phyloP scores from a whole-genome alignment of 2,888 invertebrate genomes.

The Gari tellinella region DNA sequence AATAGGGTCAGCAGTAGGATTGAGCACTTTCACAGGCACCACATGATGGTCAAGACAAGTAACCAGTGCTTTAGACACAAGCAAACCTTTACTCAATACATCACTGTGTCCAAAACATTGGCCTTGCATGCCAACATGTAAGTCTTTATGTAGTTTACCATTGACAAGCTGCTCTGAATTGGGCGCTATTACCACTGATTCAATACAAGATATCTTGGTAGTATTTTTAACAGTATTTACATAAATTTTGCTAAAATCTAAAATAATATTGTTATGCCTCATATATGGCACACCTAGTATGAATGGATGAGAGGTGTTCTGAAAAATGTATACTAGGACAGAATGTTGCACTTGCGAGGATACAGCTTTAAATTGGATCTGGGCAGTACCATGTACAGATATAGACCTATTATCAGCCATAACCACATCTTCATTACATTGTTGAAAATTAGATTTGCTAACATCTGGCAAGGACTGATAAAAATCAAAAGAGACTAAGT shows the following conservation, averaged over 20 bases:
- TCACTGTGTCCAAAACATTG: conserved; percentile 25
- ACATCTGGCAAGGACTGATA: conserved; percentile 14
- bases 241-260: conserved; percentile 20
- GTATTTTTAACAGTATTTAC: conserved; percentile 18
- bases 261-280: conserved; percentile 3
- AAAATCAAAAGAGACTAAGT: conserved; percentile 5
- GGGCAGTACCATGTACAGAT: conserved; percentile 19
- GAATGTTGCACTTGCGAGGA: conserved; percentile 1
- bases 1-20: conserved; percentile 34
- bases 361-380: background rate
- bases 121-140: conserved; percentile 30
- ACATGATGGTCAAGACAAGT: conserved; percentile 25
- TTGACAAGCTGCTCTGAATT: conserved; percentile 28
- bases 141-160: conserved; percentile 12
- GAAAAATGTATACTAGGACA: conserved; percentile 25
- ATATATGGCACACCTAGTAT: conserved; percentile 29
- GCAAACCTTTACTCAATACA: conserved; percentile 23
- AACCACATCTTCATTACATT: conserved; percentile 4
- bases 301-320: conserved; percentile 31
- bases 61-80: conserved; percentile 33
- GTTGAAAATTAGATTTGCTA: too few species aligned
- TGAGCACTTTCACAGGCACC: conserved; percentile 34
- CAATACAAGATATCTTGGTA: conserved; percentile 17
- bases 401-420: conserved; percentile 28
- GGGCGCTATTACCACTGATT: conserved; percentile 13